Conservation (phyloP, 2,113 vertebrate species). For the Mesoclemmys tuberculata region DNA sequence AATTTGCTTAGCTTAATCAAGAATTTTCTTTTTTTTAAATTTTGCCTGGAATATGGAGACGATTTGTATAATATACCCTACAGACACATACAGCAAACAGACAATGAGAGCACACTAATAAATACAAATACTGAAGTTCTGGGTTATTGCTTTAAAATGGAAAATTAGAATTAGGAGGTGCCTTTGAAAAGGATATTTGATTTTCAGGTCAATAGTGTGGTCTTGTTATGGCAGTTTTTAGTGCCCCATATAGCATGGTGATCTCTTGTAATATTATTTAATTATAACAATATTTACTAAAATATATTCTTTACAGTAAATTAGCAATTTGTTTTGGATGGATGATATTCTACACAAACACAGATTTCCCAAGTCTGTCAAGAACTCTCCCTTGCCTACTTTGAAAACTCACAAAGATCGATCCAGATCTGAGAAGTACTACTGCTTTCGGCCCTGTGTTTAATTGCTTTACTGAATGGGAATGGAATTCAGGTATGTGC, state of each 20-base stretch:
- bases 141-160: not conserved
- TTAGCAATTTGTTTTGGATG: fast-evolving
- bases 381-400: not conserved
- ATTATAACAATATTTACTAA: not conserved
- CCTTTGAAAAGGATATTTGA: not conserved
- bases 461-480: not conserved
- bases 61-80: not conserved
- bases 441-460: not conserved
- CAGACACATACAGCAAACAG: not conserved
- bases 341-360: not conserved
- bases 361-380: not conserved
- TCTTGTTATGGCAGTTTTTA: not conserved
- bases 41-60: not conserved
- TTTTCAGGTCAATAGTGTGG: not conserved
- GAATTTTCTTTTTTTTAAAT: not conserved
- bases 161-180: not conserved
- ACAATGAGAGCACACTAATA: fast-evolving
- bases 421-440: not conserved
- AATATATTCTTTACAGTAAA: not conserved
- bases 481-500: too few species aligned
- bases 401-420: not conserved
- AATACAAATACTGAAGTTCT: fast-evolving
- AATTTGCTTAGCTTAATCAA: not conserved
- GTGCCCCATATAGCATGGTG: not conserved
- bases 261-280: not conserved